These are phyloP conservation scores for Thalpophila matura DNA, from an alignment of 2,888 invertebrate genomes.

Conservation along the genomic window DNA sequence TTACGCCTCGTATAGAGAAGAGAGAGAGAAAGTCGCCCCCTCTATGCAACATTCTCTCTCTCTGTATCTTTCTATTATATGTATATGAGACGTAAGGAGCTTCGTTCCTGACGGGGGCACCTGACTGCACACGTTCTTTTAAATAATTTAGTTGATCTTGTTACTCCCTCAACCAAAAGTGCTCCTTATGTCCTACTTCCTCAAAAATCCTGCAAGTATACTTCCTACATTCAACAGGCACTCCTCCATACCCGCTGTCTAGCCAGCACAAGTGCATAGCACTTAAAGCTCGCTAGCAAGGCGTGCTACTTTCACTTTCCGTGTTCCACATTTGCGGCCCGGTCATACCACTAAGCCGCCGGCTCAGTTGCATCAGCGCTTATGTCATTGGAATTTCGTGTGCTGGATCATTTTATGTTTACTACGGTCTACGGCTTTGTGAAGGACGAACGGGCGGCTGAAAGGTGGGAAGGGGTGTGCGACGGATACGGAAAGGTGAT, in stretches of 20 bases:
- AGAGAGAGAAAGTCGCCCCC: no score
- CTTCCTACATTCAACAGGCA: neutral
- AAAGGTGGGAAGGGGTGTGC: no score
- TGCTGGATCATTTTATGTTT: slow-evolving; percentile 67
- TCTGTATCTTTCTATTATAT: no score
- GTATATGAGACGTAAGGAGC: no score
- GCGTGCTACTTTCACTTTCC: slow-evolving; percentile 85
- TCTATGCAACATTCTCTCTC: no score
- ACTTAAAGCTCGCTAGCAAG: slow-evolving; percentile 56
- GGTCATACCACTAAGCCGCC: slow-evolving; percentile 70
- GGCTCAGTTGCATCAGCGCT: slow-evolving; percentile 74
- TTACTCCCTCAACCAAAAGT: no score
- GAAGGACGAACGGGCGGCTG: slow-evolving; percentile 81
- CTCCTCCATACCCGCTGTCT: neutral
- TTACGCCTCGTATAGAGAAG: no score
- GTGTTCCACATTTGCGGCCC: slow-evolving; percentile 79
- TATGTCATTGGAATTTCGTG: slow-evolving; percentile 84
- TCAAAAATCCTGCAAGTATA: neutral
- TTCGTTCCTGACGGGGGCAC: no score
- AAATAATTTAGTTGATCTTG: no score
- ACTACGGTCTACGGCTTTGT: slow-evolving; percentile 69
- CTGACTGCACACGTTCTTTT: no score
- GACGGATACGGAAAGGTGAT: no score
- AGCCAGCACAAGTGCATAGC: slow-evolving; percentile 43
- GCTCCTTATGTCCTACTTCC: no score